Percentiles rank a stretch among this genome's conserved stretches.
These are phyloP conservation scores for Noturus placidus DNA, from an alignment of 2,113 vertebrate species.

Conservation along the genomic window DNA sequence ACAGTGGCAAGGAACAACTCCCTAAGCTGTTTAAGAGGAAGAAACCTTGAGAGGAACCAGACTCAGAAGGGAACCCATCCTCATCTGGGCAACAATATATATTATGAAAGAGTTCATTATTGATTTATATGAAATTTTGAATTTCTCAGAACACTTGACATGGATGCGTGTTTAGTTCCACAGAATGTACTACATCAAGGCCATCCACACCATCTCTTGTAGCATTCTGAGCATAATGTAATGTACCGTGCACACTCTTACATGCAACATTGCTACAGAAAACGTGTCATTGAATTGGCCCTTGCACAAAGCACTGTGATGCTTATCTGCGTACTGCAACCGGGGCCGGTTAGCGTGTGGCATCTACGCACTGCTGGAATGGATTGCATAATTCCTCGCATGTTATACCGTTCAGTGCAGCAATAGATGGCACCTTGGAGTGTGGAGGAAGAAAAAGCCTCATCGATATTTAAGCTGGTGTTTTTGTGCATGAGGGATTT, in stretches of 20 bases:
- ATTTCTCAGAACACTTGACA: no score
- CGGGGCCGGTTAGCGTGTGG: constrained; percentile 17
- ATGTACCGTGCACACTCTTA: not conserved
- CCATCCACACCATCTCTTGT: not conserved
- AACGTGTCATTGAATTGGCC: constrained; percentile 38
- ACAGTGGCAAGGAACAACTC: no score
- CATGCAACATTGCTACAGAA: constrained; percentile 18
- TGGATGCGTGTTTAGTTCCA: no score
- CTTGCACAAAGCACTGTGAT: constrained; percentile 39
- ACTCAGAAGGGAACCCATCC: no score
- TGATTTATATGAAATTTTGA: no score
- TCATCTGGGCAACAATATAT: no score
- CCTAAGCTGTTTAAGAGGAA: no score
- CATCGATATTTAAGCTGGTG: constrained; percentile 11
- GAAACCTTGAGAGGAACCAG: no score
- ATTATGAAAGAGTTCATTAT: no score
- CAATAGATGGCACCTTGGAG: constrained; percentile 36
- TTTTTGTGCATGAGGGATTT: not conserved
- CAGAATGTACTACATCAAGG: not conserved
- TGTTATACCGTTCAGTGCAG: not conserved
- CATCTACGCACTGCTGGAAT: constrained; percentile 12
- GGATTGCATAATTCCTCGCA: constrained; percentile 5
- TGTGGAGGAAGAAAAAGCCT: constrained; percentile 21
- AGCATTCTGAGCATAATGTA: not conserved
- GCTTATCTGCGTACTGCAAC: constrained; percentile 33